Percentiles rank a stretch among this genome's conserved stretches.
phyloP scores from a whole-genome alignment of 2,113 vertebrate genomes.

The Aviceda subcristata region DNA sequence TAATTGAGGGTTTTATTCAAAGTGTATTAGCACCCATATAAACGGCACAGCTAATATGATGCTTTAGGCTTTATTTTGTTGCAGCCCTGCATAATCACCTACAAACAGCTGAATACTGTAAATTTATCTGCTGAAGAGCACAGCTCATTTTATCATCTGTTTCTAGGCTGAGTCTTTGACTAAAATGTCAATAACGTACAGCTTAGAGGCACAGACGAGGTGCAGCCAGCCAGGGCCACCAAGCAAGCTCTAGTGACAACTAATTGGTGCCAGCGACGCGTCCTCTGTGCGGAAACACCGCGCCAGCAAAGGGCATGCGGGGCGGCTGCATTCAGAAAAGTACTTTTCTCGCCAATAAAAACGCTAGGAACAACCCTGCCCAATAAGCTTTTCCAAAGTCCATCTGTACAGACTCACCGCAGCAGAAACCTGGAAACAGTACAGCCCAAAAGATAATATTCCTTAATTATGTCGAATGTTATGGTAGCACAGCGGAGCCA shows the following conservation, averaged over 20 bases:
- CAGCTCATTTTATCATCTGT: constrained; percentile 19
- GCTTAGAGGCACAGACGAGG: constrained; percentile 50
- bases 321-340: neutral
- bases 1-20: constrained; percentile 77
- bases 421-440: neutral
- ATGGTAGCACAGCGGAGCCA: accelerated
- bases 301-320: neutral
- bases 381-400: neutral
- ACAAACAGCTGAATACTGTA: constrained; percentile 45
- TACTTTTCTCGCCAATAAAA: neutral
- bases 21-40: constrained; percentile 72
- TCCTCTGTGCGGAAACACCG: neutral
- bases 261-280: neutral
- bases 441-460: accelerated
- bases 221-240: constrained; percentile 4
- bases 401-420: neutral
- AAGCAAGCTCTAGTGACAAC: neutral
- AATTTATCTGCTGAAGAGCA: constrained; percentile 56
- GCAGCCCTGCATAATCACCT: constrained; percentile 62
- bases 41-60: constrained; percentile 63
- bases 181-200: constrained; percentile 20
- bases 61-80: constrained; percentile 72
- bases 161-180: constrained; percentile 31
- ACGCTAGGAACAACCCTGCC: accelerated
- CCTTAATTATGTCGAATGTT: accelerated